Conservation (phyloP, 2,797 vertebrate species). For the Lithobates pipiens region DNA sequence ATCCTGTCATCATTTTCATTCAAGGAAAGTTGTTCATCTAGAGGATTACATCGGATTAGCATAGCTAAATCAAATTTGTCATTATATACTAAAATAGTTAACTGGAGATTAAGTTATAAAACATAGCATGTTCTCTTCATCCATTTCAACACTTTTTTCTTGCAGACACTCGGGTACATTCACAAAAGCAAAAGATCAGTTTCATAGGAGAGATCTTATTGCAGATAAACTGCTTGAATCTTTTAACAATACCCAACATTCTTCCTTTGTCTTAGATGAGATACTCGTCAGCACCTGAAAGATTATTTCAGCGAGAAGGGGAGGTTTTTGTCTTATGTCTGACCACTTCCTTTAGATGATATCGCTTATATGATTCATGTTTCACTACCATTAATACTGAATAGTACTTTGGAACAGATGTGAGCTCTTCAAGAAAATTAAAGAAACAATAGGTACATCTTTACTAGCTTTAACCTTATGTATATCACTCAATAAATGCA, state of each 20-base stretch:
- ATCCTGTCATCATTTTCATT: slow-evolving; percentile 42
- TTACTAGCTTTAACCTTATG: background rate
- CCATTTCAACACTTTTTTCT: slow-evolving; percentile 58
- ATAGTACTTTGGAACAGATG: slow-evolving; percentile 56
- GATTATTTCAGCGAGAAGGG: slow-evolving; percentile 56
- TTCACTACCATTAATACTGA: slow-evolving; percentile 57
- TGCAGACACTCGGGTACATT: slow-evolving; percentile 50
- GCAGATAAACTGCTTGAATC: slow-evolving; percentile 60
- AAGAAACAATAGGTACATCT: slow-evolving; percentile 39
- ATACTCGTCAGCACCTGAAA: slow-evolving; percentile 53
- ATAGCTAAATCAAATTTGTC: slow-evolving; percentile 47
- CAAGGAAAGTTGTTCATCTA: slow-evolving; percentile 46
- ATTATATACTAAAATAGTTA: slow-evolving; percentile 47
- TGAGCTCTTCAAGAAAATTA: slow-evolving; percentile 27
- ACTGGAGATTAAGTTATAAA: slow-evolving; percentile 50
- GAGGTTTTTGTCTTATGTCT: slow-evolving; percentile 55
- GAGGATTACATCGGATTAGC: slow-evolving; percentile 60
- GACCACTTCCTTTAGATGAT: slow-evolving; percentile 59
- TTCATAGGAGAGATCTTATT: slow-evolving; percentile 62
- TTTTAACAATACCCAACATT: slow-evolving; percentile 56
- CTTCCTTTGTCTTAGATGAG: slow-evolving; percentile 55
- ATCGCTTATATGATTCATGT: slow-evolving; percentile 59
- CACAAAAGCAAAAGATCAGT: slow-evolving; percentile 57
- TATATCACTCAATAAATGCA: slow-evolving; percentile 24
- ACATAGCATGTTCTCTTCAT: slow-evolving; percentile 38